Evolutionary conservation across 2,797 vertebrate species (phyloP), one percentile per base, ranked within the genome.

Genomic region (Pipistrellus pipistrellus): DNA sequence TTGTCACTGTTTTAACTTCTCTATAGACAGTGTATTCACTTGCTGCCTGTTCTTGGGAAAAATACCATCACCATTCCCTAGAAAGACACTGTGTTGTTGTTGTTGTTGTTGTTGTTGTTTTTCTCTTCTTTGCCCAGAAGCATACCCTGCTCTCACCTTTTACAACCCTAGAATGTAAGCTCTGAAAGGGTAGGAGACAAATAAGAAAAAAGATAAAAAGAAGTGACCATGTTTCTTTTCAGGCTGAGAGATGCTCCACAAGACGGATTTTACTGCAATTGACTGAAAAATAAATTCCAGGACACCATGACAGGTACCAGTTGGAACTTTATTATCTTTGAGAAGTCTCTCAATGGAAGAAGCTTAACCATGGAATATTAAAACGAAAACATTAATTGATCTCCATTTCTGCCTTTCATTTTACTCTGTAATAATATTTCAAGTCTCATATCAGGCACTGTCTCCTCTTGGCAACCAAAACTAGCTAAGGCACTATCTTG

Each of bases 211-310:
- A 35, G 80, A 32, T 14, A 68, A 68, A 51, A 69, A 77, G 30
- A 95, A 76, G 66, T 17, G 27, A 86, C 3, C 1, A 23, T 41
- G 46, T 83, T 66, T 59, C 25, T 48, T 59, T 88, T 90, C 27
- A 59, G n/a, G 69, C 20, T n/a, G 21, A 95, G 14, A 85, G 23
- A 59, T 57, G 87, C 13, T 30, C 35, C 35, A 88, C 25, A 75
- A 81, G 62, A 77, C 41, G 27, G 13, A 9, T 64, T 90, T 93
- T 84, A 41, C 1, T 38, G 13, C 44, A 73, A 20, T 75, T 30
- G 84, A 64, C 30, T 64, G 57, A 88, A 91, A 94, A 94, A 82
- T 81, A 81, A 93, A 87, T 81, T 68, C 41, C 35, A 85, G 59
- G 68, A 66, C 86, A 72, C 8, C 25, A 81, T 55, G 51, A 73